Evolutionary conservation across 2,113 vertebrate species (phyloP), one percentile per base, ranked within the genome.

Genomic region (Naja naja): DNA sequence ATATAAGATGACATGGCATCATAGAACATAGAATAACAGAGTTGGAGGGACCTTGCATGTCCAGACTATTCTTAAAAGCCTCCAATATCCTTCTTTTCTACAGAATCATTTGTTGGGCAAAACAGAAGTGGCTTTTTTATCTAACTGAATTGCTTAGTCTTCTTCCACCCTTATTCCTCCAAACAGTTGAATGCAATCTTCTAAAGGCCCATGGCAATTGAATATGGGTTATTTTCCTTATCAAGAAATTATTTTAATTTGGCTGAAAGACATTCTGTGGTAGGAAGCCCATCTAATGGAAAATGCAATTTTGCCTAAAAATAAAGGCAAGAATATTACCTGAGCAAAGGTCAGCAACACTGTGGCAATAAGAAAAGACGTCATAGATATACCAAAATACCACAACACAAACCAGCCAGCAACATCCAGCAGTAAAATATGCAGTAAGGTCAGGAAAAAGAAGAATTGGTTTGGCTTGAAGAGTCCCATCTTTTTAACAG

Each of bases 401-500:
- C 95, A 94, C 2, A 98, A 95, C 4, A 93, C 96, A 90, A 97
- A 94, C 96, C 97, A 97, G 58, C 97, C 97, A 0, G 94, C 89
- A 0, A 88, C 85, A 5, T 97, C 97, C 85, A 98, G 90, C 11
- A 97, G 92, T 87, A 98, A 56, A 91, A 98, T 97, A 90, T 98
- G 97, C 2, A 96, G 93, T 52, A 97, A 95, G 45, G 64, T 7
- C 5, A 95, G 90, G 5, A 96, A 56, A 91, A 98, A 98, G 96
- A 97, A 98, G 49, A 93, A 4, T 0, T 5, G 95, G 90, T 90
- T 94, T 45, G 97, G 89, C 52, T 94, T 95, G 91, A 98, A 90
- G 88, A 98, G 96, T 14, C 97, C 97, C 95, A 96, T 94, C 18
- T 1, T 93, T 91, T 98, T 96, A 90, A 97, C 96, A 0, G 91